These are phyloP conservation scores for Phyllotis vaccarum DNA, from an alignment of 2,797 vertebrate species.

Conservation along the genomic window DNA sequence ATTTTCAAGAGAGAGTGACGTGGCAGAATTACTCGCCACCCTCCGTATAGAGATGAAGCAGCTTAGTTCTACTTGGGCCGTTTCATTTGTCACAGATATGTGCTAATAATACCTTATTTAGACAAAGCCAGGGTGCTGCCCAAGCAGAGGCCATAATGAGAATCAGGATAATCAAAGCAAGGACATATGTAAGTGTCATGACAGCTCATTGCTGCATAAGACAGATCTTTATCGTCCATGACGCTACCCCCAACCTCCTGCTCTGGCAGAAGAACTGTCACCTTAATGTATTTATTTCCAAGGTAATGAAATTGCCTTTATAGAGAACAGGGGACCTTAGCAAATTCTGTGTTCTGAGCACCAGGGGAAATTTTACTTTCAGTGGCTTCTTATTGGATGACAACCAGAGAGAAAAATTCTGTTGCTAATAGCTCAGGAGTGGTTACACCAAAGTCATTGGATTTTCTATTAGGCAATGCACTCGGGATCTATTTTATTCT, in stretches of 20 bases:
- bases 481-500: neutral
- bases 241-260: neutral
- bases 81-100: neutral
- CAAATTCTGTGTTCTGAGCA: slow-evolving; percentile 42
- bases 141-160: neutral
- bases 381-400: slow-evolving; percentile 18
- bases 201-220: neutral
- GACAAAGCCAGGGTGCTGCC: neutral
- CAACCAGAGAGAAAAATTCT: slow-evolving; percentile 31
- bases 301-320: slow-evolving; percentile 51
- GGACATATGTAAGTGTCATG: neutral
- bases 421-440: neutral
- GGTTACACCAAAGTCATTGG: neutral
- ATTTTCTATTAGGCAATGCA: slow-evolving; percentile 50
- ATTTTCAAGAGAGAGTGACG: neutral
- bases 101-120: slow-evolving; percentile 69
- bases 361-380: slow-evolving; percentile 25
- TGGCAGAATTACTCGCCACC: neutral
- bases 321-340: slow-evolving; percentile 25
- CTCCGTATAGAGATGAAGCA: neutral
- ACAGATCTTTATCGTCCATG: neutral
- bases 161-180: neutral
- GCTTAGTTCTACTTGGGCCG: too few species aligned
- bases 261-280: neutral
- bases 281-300: slow-evolving; percentile 43